Evolutionary conservation across 2,888 invertebrate genomes (phyloP), one percentile per base, ranked within the genome.

Genomic region (Meganola albula): DNA sequence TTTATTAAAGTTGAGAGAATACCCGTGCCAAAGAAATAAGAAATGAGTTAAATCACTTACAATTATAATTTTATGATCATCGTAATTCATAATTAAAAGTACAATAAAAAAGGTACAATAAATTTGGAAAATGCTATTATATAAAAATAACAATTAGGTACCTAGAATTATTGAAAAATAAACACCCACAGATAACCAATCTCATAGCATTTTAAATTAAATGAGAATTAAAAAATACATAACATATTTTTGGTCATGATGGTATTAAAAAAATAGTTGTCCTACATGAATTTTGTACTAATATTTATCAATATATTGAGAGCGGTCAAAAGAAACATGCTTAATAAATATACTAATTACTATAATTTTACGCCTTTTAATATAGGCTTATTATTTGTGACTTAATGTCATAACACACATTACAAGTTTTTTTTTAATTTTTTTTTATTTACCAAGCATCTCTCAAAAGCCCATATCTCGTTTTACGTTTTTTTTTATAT

Each of bases 301-400:
- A 23, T 30, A 27, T 34, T 42, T 40, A 35, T 37, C 31, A 34
- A 39, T 46, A 31, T 46, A 5, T 37, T 38, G 39, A 37, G 47
- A 54, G 51, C 43, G 37, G 29, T 46, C 40, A 42, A 39, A 52
- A 30, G 34, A 52, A 40, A 43, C 43, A 53, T 40, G 47, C 46
- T 31, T 43, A 32, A 30, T 43, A 32, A 38, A 51, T 41, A 46
- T 48, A 51, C 47, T 46, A 50, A 40, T 20, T n/a, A 43, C 26
- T 12, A 44, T 48, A 39, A 34, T 40, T 48, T 46, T 37, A 38
- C 11, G 40, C 39, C 44, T 38, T 40, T 34, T 32, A 38, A 34
- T 16, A 25, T 37, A 43, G 42, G 42, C 44, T 45, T n/a, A n/a
- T n/a, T n/a, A 36, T 25, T 46, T 57, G 51, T 61, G 56, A 59